A percentile compares a stretch with the other conserved stretches of the same genome.
Conservation (phyloP, 2,797 vertebrate genomes). For the Acrocephalus scirpaceus region DNA sequence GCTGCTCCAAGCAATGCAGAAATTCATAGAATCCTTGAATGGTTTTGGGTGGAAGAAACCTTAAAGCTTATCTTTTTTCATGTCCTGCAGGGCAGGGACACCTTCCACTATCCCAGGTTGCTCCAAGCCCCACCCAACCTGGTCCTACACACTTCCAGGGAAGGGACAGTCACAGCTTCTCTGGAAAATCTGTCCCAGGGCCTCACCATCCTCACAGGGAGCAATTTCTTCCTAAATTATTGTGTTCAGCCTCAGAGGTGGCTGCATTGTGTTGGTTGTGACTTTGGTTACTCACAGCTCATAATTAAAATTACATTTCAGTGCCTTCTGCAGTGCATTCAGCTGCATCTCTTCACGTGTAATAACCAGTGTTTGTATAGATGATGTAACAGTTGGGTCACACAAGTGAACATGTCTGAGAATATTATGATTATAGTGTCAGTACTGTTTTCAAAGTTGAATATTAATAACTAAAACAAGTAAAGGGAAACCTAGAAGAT, state of each 20-base stretch:
- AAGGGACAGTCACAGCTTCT: neutral
- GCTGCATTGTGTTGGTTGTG: neutral
- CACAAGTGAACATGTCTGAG: neutral
- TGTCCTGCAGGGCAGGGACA: neutral
- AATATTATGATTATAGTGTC: neutral
- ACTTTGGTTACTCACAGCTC: neutral
- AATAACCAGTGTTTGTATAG: neutral
- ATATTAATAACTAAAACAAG: slow-evolving; percentile 30
- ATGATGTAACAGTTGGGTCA: neutral
- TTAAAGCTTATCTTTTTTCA: neutral
- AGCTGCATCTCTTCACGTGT: neutral
- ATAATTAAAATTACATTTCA: slow-evolving; percentile 18
- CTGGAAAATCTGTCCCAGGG: neutral
- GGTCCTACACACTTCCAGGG: neutral
- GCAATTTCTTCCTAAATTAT: neutral
- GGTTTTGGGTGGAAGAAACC: neutral
- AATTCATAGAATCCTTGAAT: neutral
- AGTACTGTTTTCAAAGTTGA: neutral
- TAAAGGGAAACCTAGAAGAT: neutral
- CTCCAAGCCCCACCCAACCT: neutral
- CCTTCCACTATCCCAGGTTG: neutral
- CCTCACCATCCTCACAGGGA: neutral
- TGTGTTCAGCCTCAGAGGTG: neutral
- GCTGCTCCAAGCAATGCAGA: neutral
- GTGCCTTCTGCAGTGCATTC: neutral